Evolutionary conservation across 2,797 vertebrate species (phyloP), one percentile per base, ranked within the genome.

Genomic region (Petrocephalus sullivani): DNA sequence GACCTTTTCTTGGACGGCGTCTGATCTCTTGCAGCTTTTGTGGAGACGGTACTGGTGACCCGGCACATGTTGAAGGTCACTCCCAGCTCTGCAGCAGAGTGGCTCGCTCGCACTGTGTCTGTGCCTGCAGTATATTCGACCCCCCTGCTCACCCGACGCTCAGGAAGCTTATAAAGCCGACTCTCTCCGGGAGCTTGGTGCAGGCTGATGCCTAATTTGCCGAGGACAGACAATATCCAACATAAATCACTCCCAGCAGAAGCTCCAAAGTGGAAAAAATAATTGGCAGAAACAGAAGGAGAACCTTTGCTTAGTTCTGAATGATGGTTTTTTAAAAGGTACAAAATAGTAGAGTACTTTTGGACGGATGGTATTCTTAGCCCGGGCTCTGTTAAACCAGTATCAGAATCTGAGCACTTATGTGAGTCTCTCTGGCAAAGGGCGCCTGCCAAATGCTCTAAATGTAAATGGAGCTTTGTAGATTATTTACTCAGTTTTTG

Each of bases 251-350:
- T 57, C 28, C 85, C 57, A 58, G 28, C 28, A 86, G 33, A 86
- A 57, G 28, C 21, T 58, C 37, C 28, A 57, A 86, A 86, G 57
- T 28, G 85, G 21, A 53, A 57, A 86, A 86, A 86, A 83, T 51
- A 83, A 83, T 83, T 51, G 46, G n/a, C 51, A 41, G 81, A 83
- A 41, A 54, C 19, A 83, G 81, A 83, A 41, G 49, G 4, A 54
- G 81, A 83, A 83, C 46, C 51, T 83, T 83, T 83, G 81, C 53
- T 83, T 83, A 54, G 81, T 14, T 83, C 23, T 51, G n/a, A 83
- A 83, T 83, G 51, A 83, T 23, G 14, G n/a, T 83, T 83, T 51
- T 23, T 54, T 54, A 83, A 83, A 51, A 83, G 81, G n/a, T 54
- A 54, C 23, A 49, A 83, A 83, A 54, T 83, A 8, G 49, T 21